Conservation (phyloP, 1,140 invertebrate species). For the Drosophila equinoxialis region DNA sequence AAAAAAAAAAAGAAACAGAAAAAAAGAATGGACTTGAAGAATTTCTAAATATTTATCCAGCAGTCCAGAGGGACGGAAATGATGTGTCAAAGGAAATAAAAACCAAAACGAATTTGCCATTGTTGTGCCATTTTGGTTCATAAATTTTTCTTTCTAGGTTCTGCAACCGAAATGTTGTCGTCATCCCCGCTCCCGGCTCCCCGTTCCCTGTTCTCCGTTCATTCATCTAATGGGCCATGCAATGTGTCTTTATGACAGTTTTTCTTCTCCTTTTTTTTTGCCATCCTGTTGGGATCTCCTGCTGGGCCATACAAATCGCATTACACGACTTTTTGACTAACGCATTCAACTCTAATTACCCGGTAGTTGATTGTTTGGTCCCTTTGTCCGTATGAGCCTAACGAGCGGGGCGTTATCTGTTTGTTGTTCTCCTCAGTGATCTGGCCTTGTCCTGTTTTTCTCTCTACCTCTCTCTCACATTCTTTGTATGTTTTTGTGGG, state of each 20-base stretch:
- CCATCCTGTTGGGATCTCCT: conserved; percentile 58
- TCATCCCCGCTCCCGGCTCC: background rate
- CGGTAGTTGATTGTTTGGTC: conserved; percentile 70
- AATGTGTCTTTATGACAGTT: conserved; percentile 75
- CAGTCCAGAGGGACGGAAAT: conserved; percentile 41
- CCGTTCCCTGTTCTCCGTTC: background rate
- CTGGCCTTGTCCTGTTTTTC: conserved; percentile 13
- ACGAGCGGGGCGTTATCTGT: conserved; percentile 70
- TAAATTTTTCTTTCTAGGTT: conserved; percentile 53
- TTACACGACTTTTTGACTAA: conserved; percentile 78
- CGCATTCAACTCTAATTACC: conserved; percentile 78
- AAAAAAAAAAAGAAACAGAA: conserved; percentile 27
- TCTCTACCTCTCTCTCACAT: background rate
- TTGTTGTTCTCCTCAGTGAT: conserved; percentile 55
- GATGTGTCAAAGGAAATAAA: conserved; percentile 55
- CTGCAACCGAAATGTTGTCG: too few relatives aligned
- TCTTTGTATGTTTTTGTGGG: conserved; percentile 14
- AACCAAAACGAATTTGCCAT: conserved; percentile 80
- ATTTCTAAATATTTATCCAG: conserved; percentile 78
- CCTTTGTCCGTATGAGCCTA: conserved; percentile 40
- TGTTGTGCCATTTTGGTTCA: conserved; percentile 64
- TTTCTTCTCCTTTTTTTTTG: conserved; percentile 8
- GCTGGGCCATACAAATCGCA: conserved; percentile 78
- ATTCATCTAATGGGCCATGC: conserved; percentile 60
- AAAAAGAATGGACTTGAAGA: conserved; percentile 57